Evolutionary conservation across 2,113 vertebrate species (phyloP), one percentile per base, ranked within the genome.

Genomic region (Myiopsitta monachus): DNA sequence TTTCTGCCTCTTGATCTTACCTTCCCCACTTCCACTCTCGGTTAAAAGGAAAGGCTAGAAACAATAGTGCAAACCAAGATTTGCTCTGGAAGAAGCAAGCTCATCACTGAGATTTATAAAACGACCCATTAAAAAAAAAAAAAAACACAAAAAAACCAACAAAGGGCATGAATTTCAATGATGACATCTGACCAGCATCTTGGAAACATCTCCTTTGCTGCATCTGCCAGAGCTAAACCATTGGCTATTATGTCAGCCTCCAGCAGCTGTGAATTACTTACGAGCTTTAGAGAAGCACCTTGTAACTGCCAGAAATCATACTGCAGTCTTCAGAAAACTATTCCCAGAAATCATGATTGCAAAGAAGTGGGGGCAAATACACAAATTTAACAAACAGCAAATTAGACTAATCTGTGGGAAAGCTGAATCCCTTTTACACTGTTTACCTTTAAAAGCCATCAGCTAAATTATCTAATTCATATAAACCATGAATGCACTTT

Each of bases 261-360:
- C 67, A 89, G 69, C 57, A 92, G 47, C 2, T 49, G 14, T 57
- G 30, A 92, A 81, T 72, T 57, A 80, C 47, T 94, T 47, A 83
- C 18, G 61, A 63, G 55, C 63, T 94, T 81, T 72, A 90, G 17
- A 95, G 66, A 95, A 95, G 92, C 61, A 90, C 92, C 85, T 78
- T 90, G 43, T 69, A 87, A 87, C 51, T 93, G 69, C 86, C 94
- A 93, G 72, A 88, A 89, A 77, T 83, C 84, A 52, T n/a, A 68
- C 59, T 72, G 64, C 38, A 90, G 38, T 41, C 75, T 90, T 44
- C 82, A 78, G 54, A 94, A 87, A 88, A 74, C 59, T 73, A 72
- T 90, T 94, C 67, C 82, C 93, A 96, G 86, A 93, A 94, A 93
- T 52, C 33, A 51, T 11, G 31, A 92, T 31, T 72, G 67, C 57